Evolutionary conservation across 1,140 invertebrate species (phyloP).

Genomic region (Bemisia tabaci): DNA sequence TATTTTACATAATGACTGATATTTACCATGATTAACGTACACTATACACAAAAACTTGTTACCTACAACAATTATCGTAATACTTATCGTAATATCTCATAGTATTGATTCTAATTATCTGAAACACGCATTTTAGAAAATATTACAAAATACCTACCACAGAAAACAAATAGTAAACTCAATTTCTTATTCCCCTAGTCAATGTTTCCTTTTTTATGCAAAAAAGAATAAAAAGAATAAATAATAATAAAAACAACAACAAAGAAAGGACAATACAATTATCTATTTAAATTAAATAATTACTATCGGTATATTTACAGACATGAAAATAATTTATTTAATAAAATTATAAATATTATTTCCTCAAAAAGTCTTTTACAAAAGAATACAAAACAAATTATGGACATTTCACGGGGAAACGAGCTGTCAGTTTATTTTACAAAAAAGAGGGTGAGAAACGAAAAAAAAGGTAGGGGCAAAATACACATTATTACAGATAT

Average conservation of each 20-base stretch:
- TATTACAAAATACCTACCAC: neutral
- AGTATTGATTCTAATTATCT: neutral
- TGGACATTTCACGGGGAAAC: neutral
- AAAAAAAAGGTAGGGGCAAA: neutral
- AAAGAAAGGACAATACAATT: neutral
- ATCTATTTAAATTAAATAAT: slow-evolving; percentile 1
- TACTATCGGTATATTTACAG: neutral
- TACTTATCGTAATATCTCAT: neutral
- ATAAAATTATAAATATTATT: neutral
- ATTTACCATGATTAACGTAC: neutral
- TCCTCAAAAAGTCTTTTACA: neutral
- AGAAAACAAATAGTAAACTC: neutral
- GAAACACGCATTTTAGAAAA: neutral
- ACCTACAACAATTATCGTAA: neutral
- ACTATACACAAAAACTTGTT: neutral
- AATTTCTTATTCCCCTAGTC: neutral
- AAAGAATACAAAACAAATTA: neutral
- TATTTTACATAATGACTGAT: neutral
- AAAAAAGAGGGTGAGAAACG: too few species aligned
- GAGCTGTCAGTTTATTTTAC: neutral
- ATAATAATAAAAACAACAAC: neutral
- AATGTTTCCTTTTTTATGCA: neutral
- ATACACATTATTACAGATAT: neutral
- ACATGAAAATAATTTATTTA: slow-evolving; percentile 1
- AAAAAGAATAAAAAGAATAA: neutral